Evolutionary conservation across 2,113 vertebrate genomes (phyloP), one percentile per base, ranked within the genome.

Genomic region (Cygnus buccinator): DNA sequence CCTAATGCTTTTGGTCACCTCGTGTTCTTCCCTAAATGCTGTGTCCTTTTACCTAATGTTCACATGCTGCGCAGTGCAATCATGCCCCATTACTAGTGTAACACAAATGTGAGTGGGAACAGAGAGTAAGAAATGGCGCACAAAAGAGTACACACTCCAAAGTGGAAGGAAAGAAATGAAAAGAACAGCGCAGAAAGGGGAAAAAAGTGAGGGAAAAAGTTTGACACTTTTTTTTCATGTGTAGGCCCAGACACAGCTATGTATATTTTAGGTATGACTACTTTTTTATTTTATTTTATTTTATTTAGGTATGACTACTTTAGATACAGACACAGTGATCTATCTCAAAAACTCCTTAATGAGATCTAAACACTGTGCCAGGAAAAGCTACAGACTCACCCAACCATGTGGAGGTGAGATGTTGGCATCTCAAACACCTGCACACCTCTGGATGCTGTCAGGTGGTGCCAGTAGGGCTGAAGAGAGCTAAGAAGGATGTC

Each of bases 1-100:
- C 37, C 31, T 50, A 65, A 68, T 44, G 48, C 54, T 95, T 82
- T 81, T 65, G 87, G 87, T 82, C 73, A 89, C 33, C 20, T 84
- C 62, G 28, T 72, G 58, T 65, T 92, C 58, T 61, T 83, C 84
- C 80, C 62, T 37, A 73, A 84, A 84, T 48, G 43, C 15, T 6
- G n/a, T 46, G 43, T 68, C 84, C 77, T 81, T 88, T 71, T 54
- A 52, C 43, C 63, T 75, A 39, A 87, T 48, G 54, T 59, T 65
- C 91, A 26, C 43, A 61, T 37, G 66, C 43, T 91, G 77, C n/a
- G 55, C 65, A 35, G 62, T 22, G 67, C 44, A 54, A 50, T 88
- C 4, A 7, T 16, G 28, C 54, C 55, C 61, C 87, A 58, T 28
- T 82, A 73, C 39, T 37, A 50, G 29, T 20, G 8, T 46, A 84